Conservation (phyloP, 2,797 vertebrate genomes). For the Schizopygopsis malacanthus region DNA sequence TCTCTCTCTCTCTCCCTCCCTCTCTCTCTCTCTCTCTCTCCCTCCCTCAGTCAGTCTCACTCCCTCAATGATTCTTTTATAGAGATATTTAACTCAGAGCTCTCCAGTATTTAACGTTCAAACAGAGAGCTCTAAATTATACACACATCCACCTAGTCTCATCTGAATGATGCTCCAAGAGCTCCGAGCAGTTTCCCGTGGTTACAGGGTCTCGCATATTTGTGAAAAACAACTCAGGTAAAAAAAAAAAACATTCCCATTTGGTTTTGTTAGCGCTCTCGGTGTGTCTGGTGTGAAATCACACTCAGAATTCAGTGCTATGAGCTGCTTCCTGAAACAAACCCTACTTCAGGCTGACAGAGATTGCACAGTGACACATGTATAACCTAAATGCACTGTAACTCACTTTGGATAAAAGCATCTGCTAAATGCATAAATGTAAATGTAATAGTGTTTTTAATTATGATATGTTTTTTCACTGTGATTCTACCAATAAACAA, state of each 20-base stretch:
- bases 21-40: neutral
- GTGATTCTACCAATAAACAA: no score
- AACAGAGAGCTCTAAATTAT: slow-evolving; percentile 12
- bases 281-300: slow-evolving; percentile 14
- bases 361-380: neutral
- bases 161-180: neutral
- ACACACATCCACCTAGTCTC: slow-evolving; percentile 15
- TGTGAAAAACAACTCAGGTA: slow-evolving; percentile 22
- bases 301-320: slow-evolving; percentile 6
- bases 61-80: slow-evolving; percentile 4
- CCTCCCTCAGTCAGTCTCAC: neutral
- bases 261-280: slow-evolving; percentile 11
- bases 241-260: neutral
- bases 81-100: slow-evolving; percentile 34
- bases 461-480: no score
- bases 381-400: no score
- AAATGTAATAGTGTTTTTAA: no score
- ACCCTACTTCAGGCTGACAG: neutral
- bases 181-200: neutral
- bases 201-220: slow-evolving; percentile 14
- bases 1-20: no score
- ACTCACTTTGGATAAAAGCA: no score
- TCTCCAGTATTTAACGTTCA: slow-evolving; percentile 19
- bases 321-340: slow-evolving; percentile 14
- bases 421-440: no score